Base-by-base conservation (phyloP, 2,888 invertebrate genomes). In the Osmoderma eremita region DNA sequence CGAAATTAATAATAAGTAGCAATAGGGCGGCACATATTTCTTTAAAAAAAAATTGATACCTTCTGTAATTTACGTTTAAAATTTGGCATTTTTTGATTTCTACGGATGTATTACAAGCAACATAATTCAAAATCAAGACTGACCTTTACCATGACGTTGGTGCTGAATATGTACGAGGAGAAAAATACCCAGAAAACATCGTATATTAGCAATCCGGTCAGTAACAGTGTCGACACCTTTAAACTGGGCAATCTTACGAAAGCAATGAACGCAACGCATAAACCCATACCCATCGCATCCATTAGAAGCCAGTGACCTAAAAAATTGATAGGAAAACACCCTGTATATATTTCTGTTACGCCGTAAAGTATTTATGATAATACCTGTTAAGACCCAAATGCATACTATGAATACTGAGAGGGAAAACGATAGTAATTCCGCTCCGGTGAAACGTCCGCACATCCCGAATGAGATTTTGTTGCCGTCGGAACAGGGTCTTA, bases 161-260 rank as follows among this genome's bases (percentile, higher is more conserved):
- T 94, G 84, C 95, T 97, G 86, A 98, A 98, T 80, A 98, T 95
- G 82, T 97, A 97, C 0, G 97, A 97, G 1, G 97, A 97, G 86
- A 97, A 98, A 86, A 98, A 98, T 61, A 98, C 97, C 97, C 98
- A 98, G 85, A 98, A 98, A 42, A 98, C 97, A 83, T 98, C 98
- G 82, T 98, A 98, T 67, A 95, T 91, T 69, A 97, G 88, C 74
- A 97, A 86, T 30, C 98, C 98, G 51, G 97, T 95, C 75, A 98
- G 88, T 73, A 98, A 87, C 69, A 98, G 85, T 17, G 97, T 98
- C 63, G 97, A 98, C 73, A 95, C 95, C 85, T 98, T 98, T 75
- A 98, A 88, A 81, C 96, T 97, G 63, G 97, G 98, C 80, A 98
- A 87, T 56, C 97, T 90, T 74, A 98, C 96, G 81, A 98, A 92